phyloP scores from a whole-genome alignment of 2,113 vertebrate genomes.

The Petaurus breviceps region DNA sequence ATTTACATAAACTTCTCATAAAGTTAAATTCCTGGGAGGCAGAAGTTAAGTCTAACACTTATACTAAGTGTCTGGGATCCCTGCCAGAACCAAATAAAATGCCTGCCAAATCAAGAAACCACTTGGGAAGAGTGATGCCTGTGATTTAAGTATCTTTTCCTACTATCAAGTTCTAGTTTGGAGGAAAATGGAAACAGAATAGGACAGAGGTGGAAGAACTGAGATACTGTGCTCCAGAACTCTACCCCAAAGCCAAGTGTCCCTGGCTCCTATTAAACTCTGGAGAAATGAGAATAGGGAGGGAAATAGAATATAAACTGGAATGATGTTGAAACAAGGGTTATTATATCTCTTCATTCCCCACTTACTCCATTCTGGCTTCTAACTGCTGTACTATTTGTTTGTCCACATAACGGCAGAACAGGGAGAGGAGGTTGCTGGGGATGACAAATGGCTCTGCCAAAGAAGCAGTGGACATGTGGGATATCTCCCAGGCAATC shows the following conservation, averaged over 20 bases:
- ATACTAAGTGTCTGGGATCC: not conserved
- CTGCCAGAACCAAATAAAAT: not conserved
- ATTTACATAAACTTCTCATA: not conserved
- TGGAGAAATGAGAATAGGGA: not conserved
- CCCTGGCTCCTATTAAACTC: not conserved
- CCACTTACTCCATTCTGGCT: conserved; percentile 91
- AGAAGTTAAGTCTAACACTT: not conserved
- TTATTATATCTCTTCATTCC: not conserved
- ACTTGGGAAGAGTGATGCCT: not conserved
- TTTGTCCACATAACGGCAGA: conserved; percentile 96
- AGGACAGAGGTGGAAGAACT: not conserved
- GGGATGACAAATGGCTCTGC: conserved; percentile 93
- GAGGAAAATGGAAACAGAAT: not conserved
- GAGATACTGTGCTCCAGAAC: not conserved
- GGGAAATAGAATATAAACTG: not conserved
- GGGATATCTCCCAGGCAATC: conserved; percentile 92
- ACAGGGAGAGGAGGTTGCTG: conserved; percentile 93
- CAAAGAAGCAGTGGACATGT: conserved; percentile 84
- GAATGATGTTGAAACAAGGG: not conserved
- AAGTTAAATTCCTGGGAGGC: not conserved
- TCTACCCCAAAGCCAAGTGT: conserved; percentile 11
- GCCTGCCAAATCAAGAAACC: not conserved
- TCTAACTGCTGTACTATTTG: conserved; percentile 91
- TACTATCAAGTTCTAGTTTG: not conserved
- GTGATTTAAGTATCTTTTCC: not conserved